These are phyloP conservation scores for Lacerta viridis DNA, from an alignment of 2,797 vertebrate species.

Conservation along the genomic window DNA sequence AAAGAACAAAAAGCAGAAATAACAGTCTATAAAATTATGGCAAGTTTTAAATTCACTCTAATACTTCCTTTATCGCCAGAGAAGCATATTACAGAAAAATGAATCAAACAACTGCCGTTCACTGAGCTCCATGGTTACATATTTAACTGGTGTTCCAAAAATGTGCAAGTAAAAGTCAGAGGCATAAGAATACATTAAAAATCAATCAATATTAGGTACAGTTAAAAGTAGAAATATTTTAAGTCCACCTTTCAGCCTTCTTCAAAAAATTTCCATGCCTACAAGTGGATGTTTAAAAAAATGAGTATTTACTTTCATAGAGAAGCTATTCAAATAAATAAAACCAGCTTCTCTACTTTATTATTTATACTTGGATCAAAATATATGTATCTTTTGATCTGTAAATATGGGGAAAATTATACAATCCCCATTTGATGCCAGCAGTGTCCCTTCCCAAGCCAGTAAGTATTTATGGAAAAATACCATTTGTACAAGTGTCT, in stretches of 20 bases:
- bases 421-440: background rate
- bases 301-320: background rate
- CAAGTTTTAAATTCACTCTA: background rate
- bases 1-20: conserved; percentile 9
- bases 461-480: background rate
- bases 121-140: conserved; percentile 21
- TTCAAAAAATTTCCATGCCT: background rate
- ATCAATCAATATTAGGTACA: background rate
- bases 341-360: background rate
- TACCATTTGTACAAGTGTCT: background rate
- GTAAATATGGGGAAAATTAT: background rate
- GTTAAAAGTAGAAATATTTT: rapidly evolving
- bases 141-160: background rate
- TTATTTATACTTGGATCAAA: background rate
- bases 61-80: background rate
- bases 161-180: rapidly evolving
- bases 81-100: background rate
- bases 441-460: background rate
- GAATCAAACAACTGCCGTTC: background rate
- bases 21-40: background rate
- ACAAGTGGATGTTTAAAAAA: background rate
- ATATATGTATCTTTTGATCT: background rate
- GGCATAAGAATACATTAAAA: background rate
- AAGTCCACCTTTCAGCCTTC: background rate
- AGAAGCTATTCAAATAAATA: background rate